Base-by-base conservation (phyloP, 2,113 vertebrate species). In the Erythrolamprus reginae region DNA sequence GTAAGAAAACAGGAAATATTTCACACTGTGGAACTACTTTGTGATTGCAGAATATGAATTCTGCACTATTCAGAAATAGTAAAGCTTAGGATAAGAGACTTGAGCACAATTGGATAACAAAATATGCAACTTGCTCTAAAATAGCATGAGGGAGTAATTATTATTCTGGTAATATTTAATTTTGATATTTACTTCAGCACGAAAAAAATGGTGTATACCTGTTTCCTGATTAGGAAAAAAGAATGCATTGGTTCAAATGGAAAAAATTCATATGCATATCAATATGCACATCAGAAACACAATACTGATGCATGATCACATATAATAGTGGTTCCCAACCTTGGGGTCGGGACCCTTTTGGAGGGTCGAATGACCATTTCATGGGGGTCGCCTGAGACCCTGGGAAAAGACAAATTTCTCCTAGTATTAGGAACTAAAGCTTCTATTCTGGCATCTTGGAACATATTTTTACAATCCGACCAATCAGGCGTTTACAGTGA, bases 1-100 rank as follows among this genome's bases (percentile, higher is more conserved):
- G 95, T 33, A 94, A 94, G n/a, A 92, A 0, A 93, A 33, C 94
- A 89, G 88, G 13, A 93, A 89, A 10, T 88, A 84, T 83, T 61
- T 5, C 26, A 87, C 88, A 82, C 47, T 10, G 2, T n/a, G n/a
- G 17, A 70, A 82, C n/a, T n/a, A 23, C 23, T 28, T 23, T 33
- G 33, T 10, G 48, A 26, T 85, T 94, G 42, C 82, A 0, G 9
- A 8, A 12, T 45, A n/a, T 13, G 51, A 38, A 8, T 58, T 91
- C 77, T 47, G 45, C 48, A 3, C 21, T 0, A 0, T 45, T 33
- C 12, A 12, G 12, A 65, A n/a, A 8, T 42, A n/a, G 50, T 70
- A 70, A 19, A 0, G 0, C 45, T 48, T 3, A 15, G 4, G n/a
- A 45, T 28, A 52, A 70, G 4, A n/a, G 1, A 17, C 33, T 77